phyloP scores from a whole-genome alignment of 2,888 invertebrate species.

The Yponomeuta plumbellus region DNA sequence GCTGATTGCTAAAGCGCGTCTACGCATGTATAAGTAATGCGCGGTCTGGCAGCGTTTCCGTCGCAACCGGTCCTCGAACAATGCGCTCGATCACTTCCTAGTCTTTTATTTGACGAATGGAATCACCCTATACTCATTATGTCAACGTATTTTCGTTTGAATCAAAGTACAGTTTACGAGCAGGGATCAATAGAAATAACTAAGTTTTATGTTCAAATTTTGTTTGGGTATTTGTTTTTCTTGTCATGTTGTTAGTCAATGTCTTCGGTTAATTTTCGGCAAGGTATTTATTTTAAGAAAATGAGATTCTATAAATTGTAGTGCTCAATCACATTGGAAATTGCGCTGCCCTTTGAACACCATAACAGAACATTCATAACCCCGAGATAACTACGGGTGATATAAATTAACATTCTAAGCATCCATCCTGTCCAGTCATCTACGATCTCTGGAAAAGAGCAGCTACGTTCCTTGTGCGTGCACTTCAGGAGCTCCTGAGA shows the following conservation, averaged over 20 bases:
- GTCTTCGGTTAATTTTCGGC: not conserved
- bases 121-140: slow-evolving; percentile 32
- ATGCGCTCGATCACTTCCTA: slow-evolving; percentile 66
- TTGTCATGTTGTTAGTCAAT: not conserved
- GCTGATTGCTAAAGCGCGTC: slow-evolving; percentile 73
- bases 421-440: slow-evolving; percentile 15
- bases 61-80: slow-evolving; percentile 69
- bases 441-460: not conserved
- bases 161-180: slow-evolving; percentile 2
- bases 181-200: slow-evolving; percentile 1
- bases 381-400: slow-evolving; percentile 39
- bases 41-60: slow-evolving; percentile 55
- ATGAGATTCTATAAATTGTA: not conserved
- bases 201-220: slow-evolving; percentile 8
- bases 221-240: not conserved
- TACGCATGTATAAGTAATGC: slow-evolving; percentile 73
- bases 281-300: not conserved
- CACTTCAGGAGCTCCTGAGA: not conserved
- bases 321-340: not conserved
- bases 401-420: slow-evolving; percentile 27
- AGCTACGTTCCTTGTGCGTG: not conserved
- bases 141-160: slow-evolving; percentile 13
- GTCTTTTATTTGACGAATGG: slow-evolving; percentile 46
- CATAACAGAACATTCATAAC: slow-evolving; percentile 40
- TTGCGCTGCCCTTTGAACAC: slow-evolving; percentile 19